A percentile compares a stretch with the other conserved stretches of the same genome.
Conservation (phyloP, 2,888 invertebrate genomes). For the Eupeodes luniger region DNA sequence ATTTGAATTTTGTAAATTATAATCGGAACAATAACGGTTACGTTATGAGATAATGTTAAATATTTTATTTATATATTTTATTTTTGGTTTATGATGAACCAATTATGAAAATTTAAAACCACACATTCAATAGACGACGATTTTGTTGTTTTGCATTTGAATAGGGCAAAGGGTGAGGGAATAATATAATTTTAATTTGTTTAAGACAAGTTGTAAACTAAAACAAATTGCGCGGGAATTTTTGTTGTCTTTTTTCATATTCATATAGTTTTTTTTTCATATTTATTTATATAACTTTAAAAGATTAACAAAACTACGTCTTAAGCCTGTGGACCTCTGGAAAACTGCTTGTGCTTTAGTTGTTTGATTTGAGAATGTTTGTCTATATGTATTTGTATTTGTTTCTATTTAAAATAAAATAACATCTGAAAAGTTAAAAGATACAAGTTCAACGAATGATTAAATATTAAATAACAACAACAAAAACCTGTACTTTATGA, state of each 20-base stretch:
- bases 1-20: neutral
- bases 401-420: slow-evolving; percentile 44
- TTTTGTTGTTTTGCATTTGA: slow-evolving; percentile 20
- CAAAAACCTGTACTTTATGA: slow-evolving; percentile 17
- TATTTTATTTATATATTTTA: neutral
- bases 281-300: slow-evolving; percentile 19
- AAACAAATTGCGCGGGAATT: slow-evolving; percentile 32
- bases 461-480: neutral
- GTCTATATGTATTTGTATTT: slow-evolving; percentile 36
- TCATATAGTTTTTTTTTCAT: neutral
- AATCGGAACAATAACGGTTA: neutral
- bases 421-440: neutral
- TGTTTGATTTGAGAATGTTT: slow-evolving; percentile 38
- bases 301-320: slow-evolving; percentile 66
- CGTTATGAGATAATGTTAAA: neutral
- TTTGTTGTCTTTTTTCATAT: neutral
- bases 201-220: slow-evolving; percentile 20
- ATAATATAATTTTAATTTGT: neutral
- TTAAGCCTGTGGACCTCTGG: slow-evolving; percentile 33
- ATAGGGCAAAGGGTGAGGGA: neutral
- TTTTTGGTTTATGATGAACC: neutral
- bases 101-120: neutral
- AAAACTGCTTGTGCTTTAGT: slow-evolving; percentile 3
- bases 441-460: slow-evolving; percentile 68
- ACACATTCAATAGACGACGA: neutral